Evolutionary conservation across 2,113 vertebrate genomes (phyloP).

Genomic region (Nibea coibor): DNA sequence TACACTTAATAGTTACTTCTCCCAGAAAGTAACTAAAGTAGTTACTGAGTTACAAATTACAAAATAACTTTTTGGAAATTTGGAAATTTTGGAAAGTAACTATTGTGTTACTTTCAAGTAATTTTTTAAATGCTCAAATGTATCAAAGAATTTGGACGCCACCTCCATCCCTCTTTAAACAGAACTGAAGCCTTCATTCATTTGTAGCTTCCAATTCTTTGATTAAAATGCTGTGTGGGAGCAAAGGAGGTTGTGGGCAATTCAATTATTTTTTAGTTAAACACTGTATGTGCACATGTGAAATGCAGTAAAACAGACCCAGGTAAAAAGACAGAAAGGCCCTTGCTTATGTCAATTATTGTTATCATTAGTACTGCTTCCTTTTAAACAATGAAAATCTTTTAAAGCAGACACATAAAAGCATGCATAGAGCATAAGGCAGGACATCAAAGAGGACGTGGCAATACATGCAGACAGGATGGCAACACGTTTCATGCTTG

Average conservation of each 20-base stretch:
- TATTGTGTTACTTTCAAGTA: no score
- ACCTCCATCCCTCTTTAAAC: no score
- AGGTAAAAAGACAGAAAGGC: not conserved
- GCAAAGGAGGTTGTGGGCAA: not conserved
- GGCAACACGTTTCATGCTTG: not conserved
- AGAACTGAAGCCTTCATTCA: conserved; percentile 22
- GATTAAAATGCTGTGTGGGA: conserved; percentile 11
- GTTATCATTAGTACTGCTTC: no score
- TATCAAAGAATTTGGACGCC: no score
- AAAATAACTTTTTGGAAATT: no score
- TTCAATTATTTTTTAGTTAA: not conserved
- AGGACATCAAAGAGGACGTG: conserved; percentile 6
- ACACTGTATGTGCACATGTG: not conserved
- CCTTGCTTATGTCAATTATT: not conserved
- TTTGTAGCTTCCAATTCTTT: conserved; percentile 19
- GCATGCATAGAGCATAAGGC: not conserved
- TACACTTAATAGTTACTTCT: no score
- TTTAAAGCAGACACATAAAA: not conserved
- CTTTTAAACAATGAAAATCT: not conserved
- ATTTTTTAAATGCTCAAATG: no score
- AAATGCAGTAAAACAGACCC: not conserved
- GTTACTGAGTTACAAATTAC: no score
- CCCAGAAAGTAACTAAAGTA: no score
- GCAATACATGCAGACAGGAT: not conserved
- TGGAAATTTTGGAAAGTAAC: no score